Evolutionary conservation across 2,797 vertebrate species (phyloP).

Genomic region (Cygnus olor): DNA sequence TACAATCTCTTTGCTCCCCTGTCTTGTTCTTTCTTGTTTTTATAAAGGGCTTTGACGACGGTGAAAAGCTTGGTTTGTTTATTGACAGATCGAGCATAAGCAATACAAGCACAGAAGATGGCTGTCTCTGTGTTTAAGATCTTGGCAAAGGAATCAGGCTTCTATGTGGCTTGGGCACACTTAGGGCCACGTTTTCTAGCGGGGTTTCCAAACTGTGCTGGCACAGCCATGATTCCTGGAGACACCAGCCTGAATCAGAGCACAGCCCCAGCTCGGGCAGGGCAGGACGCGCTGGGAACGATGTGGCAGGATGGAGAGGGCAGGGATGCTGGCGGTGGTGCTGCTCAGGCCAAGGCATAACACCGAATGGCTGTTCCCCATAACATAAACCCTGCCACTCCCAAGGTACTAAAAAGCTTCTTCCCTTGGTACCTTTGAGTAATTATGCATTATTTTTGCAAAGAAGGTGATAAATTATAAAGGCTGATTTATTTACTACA

Average conservation of each 20-base stretch:
- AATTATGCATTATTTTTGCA: neutral
- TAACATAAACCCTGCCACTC: neutral
- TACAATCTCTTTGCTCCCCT: neutral
- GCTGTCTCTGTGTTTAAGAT: neutral
- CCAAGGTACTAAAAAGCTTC: neutral
- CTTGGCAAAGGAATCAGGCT: neutral
- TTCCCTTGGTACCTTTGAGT: neutral
- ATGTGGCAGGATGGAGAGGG: neutral
- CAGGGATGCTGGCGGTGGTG: too few relatives aligned
- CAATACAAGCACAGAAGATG: neutral
- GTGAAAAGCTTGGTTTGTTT: neutral
- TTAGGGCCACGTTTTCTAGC: neutral
- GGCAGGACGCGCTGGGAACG: neutral
- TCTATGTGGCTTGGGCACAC: neutral
- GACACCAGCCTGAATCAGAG: neutral
- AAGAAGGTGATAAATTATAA: conserved; percentile 20
- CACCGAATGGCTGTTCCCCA: neutral
- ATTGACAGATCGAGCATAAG: neutral
- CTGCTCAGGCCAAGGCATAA: neutral
- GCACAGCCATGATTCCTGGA: neutral
- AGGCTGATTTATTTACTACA: conserved; percentile 11
- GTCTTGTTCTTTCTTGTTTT: neutral
- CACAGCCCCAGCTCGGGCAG: rapidly evolving
- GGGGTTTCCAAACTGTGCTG: neutral
- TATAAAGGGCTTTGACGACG: neutral